These are phyloP conservation scores for Dendroctonus ponderosae DNA, from an alignment of 1,140 invertebrate genomes.

Conservation along the genomic window DNA sequence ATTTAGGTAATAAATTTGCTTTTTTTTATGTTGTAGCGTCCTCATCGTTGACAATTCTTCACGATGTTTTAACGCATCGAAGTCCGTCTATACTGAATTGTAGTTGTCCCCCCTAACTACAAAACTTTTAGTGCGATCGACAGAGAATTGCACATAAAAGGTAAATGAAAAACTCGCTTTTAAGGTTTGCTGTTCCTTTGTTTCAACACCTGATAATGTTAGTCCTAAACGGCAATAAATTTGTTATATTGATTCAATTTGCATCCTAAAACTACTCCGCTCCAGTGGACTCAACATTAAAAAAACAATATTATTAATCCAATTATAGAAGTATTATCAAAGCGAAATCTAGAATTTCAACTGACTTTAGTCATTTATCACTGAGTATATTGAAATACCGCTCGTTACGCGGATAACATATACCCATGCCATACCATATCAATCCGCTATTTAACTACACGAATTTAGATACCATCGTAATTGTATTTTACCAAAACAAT, in stretches of 20 bases:
- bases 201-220: neutral
- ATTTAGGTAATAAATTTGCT: too few species aligned
- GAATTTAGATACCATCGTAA: neutral
- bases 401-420: neutral
- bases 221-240: neutral
- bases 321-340: neutral
- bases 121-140: too few species aligned
- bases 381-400: neutral
- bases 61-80: too few species aligned
- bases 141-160: too few species aligned
- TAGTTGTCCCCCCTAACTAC: too few species aligned
- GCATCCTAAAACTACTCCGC: neutral
- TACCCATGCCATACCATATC: neutral
- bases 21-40: too few species aligned
- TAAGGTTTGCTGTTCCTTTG: too few species aligned
- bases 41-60: too few species aligned
- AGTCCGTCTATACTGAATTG: too few species aligned
- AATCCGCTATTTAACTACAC: neutral
- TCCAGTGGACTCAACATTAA: neutral
- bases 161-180: too few species aligned
- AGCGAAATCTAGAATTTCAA: neutral
- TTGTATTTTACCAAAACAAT: constrained; percentile 10
- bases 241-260: neutral
- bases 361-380: neutral
- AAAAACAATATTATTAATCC: neutral